Percentiles rank a stretch among this genome's conserved stretches.
Conservation (phyloP, 2,888 invertebrate species). For the Lysandra bellargus region DNA sequence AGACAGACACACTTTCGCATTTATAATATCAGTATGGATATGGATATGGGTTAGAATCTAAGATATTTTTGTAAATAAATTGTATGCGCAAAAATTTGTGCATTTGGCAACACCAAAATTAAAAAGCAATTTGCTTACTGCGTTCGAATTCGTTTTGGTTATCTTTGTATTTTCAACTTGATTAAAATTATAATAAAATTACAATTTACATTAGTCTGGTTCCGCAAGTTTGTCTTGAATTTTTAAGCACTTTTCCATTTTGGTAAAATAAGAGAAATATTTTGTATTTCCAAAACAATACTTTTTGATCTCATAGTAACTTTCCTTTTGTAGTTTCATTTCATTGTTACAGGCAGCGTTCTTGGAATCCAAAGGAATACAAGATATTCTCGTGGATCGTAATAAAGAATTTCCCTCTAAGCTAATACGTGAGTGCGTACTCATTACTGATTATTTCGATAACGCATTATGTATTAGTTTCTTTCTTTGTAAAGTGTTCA, state of each 20-base stretch:
- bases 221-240: too few species aligned
- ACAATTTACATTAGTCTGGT: too few species aligned
- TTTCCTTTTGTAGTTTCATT: slow-evolving; percentile 3
- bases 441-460: not conserved
- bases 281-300: not conserved
- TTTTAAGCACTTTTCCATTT: too few species aligned
- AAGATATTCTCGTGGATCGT: not conserved
- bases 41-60: not conserved
- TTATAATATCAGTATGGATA: too few species aligned
- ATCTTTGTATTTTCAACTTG: too few species aligned
- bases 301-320: not conserved
- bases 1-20: too few species aligned
- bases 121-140: not conserved
- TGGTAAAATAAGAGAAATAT: not conserved
- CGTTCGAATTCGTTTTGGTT: too few species aligned
- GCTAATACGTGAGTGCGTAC: not conserved
- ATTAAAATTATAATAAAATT: too few species aligned
- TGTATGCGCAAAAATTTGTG: not conserved
- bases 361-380: slow-evolving; percentile 14
- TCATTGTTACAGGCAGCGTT: slow-evolving; percentile 7
- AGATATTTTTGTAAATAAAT: not conserved
- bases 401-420: slow-evolving; percentile 1
- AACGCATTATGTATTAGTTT: not conserved
- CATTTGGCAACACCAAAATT: not conserved
- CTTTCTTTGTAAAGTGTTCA: not conserved